Evolutionary conservation across 2,888 invertebrate species (phyloP), one percentile per base, ranked within the genome.

Genomic region (Ornithoptera alexandrae): DNA sequence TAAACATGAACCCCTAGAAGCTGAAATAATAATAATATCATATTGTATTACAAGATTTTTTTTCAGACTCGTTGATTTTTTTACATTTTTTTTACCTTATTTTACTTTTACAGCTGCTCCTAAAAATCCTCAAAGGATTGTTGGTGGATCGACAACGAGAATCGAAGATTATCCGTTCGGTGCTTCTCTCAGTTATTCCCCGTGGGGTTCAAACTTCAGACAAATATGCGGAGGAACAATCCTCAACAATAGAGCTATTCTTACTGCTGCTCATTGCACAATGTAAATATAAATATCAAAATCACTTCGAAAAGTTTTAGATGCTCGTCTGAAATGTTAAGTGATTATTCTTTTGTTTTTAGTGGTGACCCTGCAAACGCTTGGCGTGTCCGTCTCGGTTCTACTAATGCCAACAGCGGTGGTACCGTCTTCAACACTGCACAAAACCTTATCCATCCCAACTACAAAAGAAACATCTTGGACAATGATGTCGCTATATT

Each of bases 401-500:
- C 69, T 70, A 79, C 72, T 12, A 72, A 61, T 24, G 74, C 75
- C 5, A 76, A 75, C 70, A 76, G 74, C 30, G 79, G 78, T 12
- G 79, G 78, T n/a, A 65, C 67, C 12, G 74, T 78, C 22, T 68
- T 74, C 65, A 65, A 39, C 18, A 53, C 70, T 0, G 8, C 60
- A n/a, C 22, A 42, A 15, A 71, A 75, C 59, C 72, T 71, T 42
- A 67, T 71, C 36, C 85, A 84, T 69, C 77, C 80, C 0, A 64
- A 62, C 57, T 84, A 76, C 74, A 75, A 78, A 66, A 1, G 59
- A 4, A 3, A 62, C 1, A 78, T 62, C 3, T 0, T 22, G 0
- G 78, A 87, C 68, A 79, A 77, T 57, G 86, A 87, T 20, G 67
- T 87, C 4, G 79, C 84, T 0, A 72, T 87, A 10, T 17, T 87